phyloP scores from a whole-genome alignment of 2,113 vertebrate genomes.

The Cochlearius cochlearius region DNA sequence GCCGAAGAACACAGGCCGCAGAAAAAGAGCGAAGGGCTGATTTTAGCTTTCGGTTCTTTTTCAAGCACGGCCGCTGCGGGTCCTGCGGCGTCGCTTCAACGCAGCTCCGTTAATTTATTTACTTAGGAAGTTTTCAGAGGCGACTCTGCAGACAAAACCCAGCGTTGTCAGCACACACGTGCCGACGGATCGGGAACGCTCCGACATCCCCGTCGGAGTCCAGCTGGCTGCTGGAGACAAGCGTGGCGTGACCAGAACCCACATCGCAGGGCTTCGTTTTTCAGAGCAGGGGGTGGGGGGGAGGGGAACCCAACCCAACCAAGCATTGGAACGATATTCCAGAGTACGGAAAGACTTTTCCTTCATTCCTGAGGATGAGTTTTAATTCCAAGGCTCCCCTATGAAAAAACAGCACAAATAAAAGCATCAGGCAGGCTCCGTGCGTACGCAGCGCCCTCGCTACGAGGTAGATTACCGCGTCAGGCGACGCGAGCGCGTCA shows the following conservation, averaged over 20 bases:
- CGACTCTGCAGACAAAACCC: not conserved
- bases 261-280: not conserved
- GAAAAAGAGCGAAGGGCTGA: not conserved
- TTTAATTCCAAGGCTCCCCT: not conserved
- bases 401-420: not conserved
- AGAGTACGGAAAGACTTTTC: not conserved
- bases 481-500: rapidly evolving
- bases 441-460: rapidly evolving
- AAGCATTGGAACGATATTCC: not conserved
- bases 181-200: rapidly evolving
- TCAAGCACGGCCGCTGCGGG: not conserved
- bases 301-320: not conserved
- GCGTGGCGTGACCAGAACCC: rapidly evolving
- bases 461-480: rapidly evolving
- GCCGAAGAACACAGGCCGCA: rapidly evolving
- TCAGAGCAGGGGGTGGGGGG: not conserved
- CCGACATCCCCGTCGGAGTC: not conserved
- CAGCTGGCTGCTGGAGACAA: not conserved
- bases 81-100: not conserved
- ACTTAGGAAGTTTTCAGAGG: not conserved
- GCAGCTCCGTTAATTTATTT: not conserved
- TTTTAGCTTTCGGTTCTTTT: not conserved
- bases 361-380: not conserved
- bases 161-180: not conserved
- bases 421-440: not conserved